These are phyloP conservation scores for Philonicus albiceps DNA, from an alignment of 2,888 invertebrate genomes.

Conservation along the genomic window DNA sequence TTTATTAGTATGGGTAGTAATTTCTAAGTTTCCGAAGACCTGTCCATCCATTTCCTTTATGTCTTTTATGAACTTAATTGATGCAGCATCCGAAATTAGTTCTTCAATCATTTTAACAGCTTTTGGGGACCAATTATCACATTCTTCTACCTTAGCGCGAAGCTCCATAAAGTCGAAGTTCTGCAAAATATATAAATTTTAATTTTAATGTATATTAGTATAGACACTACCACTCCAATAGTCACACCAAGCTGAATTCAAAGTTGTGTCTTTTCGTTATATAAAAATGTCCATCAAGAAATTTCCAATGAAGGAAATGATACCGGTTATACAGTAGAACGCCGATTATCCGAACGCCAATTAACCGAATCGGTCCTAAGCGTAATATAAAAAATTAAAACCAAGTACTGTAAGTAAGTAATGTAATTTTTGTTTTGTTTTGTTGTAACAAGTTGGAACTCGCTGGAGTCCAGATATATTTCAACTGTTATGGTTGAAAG, in stretches of 20 bases:
- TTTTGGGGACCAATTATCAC: slow-evolving; percentile 43
- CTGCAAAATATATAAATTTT: slow-evolving; percentile 22
- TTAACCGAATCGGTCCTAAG: too few species aligned
- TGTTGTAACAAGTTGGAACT: too few species aligned
- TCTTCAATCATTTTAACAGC: slow-evolving; percentile 43
- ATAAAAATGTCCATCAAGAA: too few species aligned
- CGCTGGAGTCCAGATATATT: too few species aligned
- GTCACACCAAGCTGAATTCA: not conserved
- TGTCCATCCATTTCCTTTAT: slow-evolving; percentile 19
- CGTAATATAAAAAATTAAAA: too few species aligned
- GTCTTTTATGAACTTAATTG: slow-evolving; percentile 21
- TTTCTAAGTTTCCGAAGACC: slow-evolving; percentile 43
- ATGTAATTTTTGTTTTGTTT: too few species aligned
- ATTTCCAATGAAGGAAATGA: too few species aligned
- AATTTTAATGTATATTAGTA: not conserved
- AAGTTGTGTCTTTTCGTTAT: too few species aligned
- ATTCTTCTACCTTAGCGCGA: not conserved
- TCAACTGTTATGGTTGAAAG: too few species aligned
- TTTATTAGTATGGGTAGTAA: slow-evolving; percentile 42
- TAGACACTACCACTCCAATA: not conserved
- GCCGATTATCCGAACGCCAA: too few species aligned
- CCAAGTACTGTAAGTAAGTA: too few species aligned
- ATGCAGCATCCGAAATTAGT: slow-evolving; percentile 36
- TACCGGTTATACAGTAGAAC: too few species aligned
- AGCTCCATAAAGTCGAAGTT: slow-evolving; percentile 37